Percentiles rank a stretch among this genome's conserved stretches.
phyloP scores from a whole-genome alignment of 2,888 invertebrate species.

The Cephalotes varians region DNA sequence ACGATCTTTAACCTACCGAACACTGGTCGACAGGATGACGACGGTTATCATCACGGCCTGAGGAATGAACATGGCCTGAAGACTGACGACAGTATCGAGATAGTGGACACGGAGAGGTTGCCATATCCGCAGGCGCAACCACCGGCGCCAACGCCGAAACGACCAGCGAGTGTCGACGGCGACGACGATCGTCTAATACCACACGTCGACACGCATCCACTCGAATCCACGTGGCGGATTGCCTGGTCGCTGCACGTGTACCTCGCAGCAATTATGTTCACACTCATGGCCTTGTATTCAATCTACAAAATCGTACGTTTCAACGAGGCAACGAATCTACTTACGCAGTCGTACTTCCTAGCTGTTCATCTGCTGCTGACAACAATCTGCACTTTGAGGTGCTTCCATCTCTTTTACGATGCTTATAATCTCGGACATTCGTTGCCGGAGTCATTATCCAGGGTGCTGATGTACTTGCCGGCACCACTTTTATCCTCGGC shows the following conservation, averaged over 20 bases:
- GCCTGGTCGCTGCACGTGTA: slow-evolving; percentile 98
- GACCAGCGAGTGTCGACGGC: slow-evolving; percentile 70
- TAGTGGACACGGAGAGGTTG: slow-evolving; percentile 81
- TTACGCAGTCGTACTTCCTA: slow-evolving; percentile 95
- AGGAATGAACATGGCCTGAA: slow-evolving; percentile 76
- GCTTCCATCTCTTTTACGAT: slow-evolving; percentile 96
- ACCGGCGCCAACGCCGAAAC: slow-evolving; percentile 80
- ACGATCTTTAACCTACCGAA: slow-evolving; percentile 84
- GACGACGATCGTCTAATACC: slow-evolving; percentile 78
- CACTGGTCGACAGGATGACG: slow-evolving; percentile 79
- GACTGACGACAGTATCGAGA: slow-evolving; percentile 81
- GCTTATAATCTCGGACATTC: slow-evolving; percentile 95
- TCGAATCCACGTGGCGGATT: slow-evolving; percentile 91
- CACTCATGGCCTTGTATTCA: slow-evolving; percentile 93
- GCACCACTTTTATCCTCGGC: slow-evolving; percentile 96
- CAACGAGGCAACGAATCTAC: slow-evolving; percentile 94
- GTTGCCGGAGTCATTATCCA: slow-evolving; percentile 92
- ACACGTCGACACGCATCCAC: slow-evolving; percentile 85
- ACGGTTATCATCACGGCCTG: slow-evolving; percentile 72
- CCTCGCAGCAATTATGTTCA: slow-evolving; percentile 94
- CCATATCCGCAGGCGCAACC: slow-evolving; percentile 83
- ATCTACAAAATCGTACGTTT: slow-evolving; percentile 95
- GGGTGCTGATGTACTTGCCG: slow-evolving; percentile 93
- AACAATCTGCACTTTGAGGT: slow-evolving; percentile 92
- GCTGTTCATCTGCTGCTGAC: slow-evolving; percentile 94